Percentiles rank a stretch among this genome's conserved stretches.
phyloP scores from a whole-genome alignment of 2,113 vertebrate genomes.

The Eonycteris spelaea region DNA sequence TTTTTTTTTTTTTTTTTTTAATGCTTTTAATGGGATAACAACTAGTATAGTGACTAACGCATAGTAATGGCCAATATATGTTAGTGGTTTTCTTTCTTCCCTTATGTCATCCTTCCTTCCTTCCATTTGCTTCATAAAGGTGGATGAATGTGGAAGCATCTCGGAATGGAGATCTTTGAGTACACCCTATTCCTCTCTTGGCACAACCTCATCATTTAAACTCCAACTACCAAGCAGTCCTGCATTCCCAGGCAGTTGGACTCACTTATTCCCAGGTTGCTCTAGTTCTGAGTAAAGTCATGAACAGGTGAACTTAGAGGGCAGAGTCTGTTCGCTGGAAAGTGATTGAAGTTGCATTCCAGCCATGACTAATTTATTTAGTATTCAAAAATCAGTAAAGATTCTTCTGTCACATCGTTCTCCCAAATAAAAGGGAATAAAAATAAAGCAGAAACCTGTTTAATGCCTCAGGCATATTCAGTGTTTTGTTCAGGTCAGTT shows the following conservation, averaged over 20 bases:
- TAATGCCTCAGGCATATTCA: conserved; percentile 80
- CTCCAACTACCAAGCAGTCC: not conserved
- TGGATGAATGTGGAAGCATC: not conserved
- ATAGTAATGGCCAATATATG: not conserved
- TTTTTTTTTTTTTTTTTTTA: not conserved
- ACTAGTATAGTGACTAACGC: not conserved
- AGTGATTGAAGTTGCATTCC: conserved; percentile 75
- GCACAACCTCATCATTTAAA: not conserved
- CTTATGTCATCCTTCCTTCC: not conserved
- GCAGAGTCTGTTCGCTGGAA: conserved; percentile 66
- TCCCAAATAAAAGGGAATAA: conserved; percentile 80
- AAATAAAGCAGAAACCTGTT: conserved; percentile 79
- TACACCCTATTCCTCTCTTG: not conserved
- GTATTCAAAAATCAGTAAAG: conserved; percentile 81
- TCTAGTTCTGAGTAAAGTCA: conserved; percentile 32
- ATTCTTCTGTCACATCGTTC: conserved; percentile 77
- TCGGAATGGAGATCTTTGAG: not conserved
- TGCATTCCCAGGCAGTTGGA: not conserved
- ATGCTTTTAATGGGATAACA: not conserved
- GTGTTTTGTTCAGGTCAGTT: conserved; percentile 83
- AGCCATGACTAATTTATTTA: conserved; percentile 83
- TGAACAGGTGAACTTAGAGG: conserved; percentile 56
- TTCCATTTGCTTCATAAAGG: not conserved
- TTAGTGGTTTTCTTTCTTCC: not conserved
- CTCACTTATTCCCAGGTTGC: not conserved